phyloP scores from a whole-genome alignment of 1,140 invertebrate genomes.

The Caenorhabditis elegans region WBcel235 BX284602.5:6461501-6462000 shows the following conservation, averaged over 20 bases:
- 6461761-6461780: slow-evolving; percentile 59
- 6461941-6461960: too few species aligned
- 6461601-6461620: too few species aligned
- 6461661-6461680: slow-evolving; percentile 50
- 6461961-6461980: too few species aligned
- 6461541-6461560: too few species aligned
- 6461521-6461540: too few species aligned
- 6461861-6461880: slow-evolving; percentile 36
- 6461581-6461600: too few species aligned
- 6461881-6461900: slow-evolving; percentile 45
- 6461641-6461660: too few species aligned
- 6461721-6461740: slow-evolving; percentile 57
- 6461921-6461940: slow-evolving; percentile 61
- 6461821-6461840: slow-evolving; percentile 2
- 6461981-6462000: too few species aligned
- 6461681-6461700: slow-evolving; percentile 45
- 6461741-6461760: slow-evolving; percentile 64
- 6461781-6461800: slow-evolving; percentile 24
- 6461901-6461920: slow-evolving; percentile 57
- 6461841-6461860: not conserved
- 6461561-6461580: too few species aligned
- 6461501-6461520: too few species aligned
- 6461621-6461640: too few species aligned
- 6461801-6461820: slow-evolving; percentile 7
- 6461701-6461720: slow-evolving; percentile 46